Percentiles rank a stretch among this genome's conserved stretches.
phyloP scores from a whole-genome alignment of 92 coral and sea anemone species.

The Desmophyllum pertusum region DNA sequence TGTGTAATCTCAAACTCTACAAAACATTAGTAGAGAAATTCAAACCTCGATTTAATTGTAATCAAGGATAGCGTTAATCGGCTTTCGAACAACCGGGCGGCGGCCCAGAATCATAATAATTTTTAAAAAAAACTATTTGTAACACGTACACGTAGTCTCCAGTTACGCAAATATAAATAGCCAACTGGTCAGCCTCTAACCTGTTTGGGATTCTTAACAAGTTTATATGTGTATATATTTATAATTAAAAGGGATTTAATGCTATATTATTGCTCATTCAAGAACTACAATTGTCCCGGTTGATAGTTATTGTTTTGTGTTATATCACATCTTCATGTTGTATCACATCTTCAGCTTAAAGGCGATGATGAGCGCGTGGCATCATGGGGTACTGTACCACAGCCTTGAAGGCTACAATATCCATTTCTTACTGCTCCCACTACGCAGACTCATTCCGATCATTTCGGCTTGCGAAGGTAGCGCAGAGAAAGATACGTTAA shows the following conservation, averaged over 20 bases:
- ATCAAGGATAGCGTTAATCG: too few species aligned
- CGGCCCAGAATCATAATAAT: too few species aligned
- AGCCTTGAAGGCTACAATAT: neutral
- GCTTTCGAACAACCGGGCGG: too few species aligned
- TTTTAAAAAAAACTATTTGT: neutral
- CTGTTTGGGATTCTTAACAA: neutral
- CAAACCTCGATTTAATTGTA: too few species aligned
- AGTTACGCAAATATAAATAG: neutral
- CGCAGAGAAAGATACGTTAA: conserved; percentile 76
- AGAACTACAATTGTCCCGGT: neutral
- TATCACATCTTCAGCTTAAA: neutral
- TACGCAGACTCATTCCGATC: neutral
- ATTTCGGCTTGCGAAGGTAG: conserved; percentile 67
- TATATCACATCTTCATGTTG: neutral
- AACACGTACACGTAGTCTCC: neutral
- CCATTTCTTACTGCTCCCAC: neutral
- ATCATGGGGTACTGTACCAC: neutral
- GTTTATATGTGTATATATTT: neutral
- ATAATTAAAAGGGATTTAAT: neutral
- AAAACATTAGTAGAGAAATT: too few species aligned
- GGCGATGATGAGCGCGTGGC: neutral
- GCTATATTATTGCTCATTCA: too few species aligned
- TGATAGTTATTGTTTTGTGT: neutral
- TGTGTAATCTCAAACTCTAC: too few species aligned
- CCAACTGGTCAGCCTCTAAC: neutral